Evolutionary conservation across 2,888 invertebrate genomes (phyloP).

Genomic region (Nysson spinosus): DNA sequence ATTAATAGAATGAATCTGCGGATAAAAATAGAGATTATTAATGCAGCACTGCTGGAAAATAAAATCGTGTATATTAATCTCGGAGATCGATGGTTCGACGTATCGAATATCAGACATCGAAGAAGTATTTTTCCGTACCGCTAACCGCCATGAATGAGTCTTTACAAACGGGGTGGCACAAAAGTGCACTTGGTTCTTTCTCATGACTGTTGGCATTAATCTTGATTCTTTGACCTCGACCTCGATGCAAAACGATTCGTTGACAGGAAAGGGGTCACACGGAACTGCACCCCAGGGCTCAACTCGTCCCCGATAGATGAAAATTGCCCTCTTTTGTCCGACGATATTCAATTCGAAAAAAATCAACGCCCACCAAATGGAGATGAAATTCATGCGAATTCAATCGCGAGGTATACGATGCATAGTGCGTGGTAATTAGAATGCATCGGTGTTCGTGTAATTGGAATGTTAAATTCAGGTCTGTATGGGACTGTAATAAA

Average conservation of each 20-base stretch:
- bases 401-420: background rate
- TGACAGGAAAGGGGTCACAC: conserved; percentile 23
- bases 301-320: conserved; percentile 28
- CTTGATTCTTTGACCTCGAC: conserved; percentile 44
- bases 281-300: conserved; percentile 11
- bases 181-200: conserved; percentile 14
- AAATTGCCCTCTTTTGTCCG: conserved; percentile 14
- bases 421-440: background rate
- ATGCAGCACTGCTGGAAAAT: no score
- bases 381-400: background rate
- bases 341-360: background rate
- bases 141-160: no score
- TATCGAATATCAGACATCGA: no score
- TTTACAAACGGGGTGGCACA: conserved; percentile 11
- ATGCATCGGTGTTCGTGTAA: background rate
- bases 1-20: no score
- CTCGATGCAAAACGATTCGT: conserved; percentile 38
- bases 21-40: no score
- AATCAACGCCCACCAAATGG: background rate
- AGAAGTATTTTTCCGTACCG: no score
- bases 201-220: conserved; percentile 22
- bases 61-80: no score
- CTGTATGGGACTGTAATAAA: no score
- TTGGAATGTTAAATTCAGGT: no score
- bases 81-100: background rate